Base-by-base conservation (phyloP, 2,113 vertebrate species). In the Seriola quinqueradiata region DNA sequence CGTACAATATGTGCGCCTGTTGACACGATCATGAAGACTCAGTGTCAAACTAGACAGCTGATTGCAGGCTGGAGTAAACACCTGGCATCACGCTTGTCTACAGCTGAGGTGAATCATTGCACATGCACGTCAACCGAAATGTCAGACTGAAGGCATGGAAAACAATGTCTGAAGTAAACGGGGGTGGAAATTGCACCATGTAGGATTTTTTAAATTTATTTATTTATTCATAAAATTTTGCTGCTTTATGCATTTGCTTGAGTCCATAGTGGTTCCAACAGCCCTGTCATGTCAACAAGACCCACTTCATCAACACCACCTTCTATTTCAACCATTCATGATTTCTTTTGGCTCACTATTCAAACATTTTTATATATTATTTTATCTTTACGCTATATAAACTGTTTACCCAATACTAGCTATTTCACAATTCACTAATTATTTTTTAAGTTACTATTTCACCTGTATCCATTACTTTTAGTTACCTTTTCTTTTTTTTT, bases 21-120 rank as follows among this genome's bases (percentile, higher is more conserved):
- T 86, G 92, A 92, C 89, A 90, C 82, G 88, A 90, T 90, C 78
- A 84, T 50, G 81, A 67, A 78, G 83, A 85, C 87, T 90, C 84
- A 64, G 81, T 86, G 89, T 90, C 91, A 89, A 71, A 70, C 69
- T 25, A 64, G 90, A 92, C 91, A 91, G 86, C 38, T 88, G 89
- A 90, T 89, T 82, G 85, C 79, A 79, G 86, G 77, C 84, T 80
- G 72, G 54, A 83, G 82, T 88, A 85, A 88, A 92, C 89, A 91
- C 81, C 86, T 88, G 87, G 69, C 87, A 86, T 81, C 75, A 68
- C 50, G 70, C 89, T 81, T 77, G 86, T 88, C 85, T 83, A 46
- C 81, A 38, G 85, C 75, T 50, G 77, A 87, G 77, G 88, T 81
- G 86, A 93, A 81, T 86, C 77, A 73, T 9, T 60, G 85, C 84